Evolutionary conservation across 2,888 invertebrate genomes (phyloP).

Genomic region (Cantharis nigra): DNA sequence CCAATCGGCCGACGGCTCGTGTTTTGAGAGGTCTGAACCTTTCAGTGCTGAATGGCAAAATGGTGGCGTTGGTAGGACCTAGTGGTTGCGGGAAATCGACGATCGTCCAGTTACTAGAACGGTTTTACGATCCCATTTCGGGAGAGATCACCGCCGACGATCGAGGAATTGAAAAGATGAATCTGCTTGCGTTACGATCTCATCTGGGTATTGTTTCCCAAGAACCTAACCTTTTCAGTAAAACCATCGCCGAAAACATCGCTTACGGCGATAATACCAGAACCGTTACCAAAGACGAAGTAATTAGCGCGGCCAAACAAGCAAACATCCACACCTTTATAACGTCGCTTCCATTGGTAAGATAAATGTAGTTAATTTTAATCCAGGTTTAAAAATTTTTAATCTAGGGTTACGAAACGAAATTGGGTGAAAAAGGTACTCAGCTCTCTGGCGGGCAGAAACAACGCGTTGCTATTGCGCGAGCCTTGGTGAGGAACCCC

Average conservation of each 20-base stretch:
- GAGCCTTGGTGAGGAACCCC: constrained; percentile 79
- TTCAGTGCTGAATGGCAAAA: constrained; percentile 67
- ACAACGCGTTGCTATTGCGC: constrained; percentile 85
- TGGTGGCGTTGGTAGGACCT: constrained; percentile 77
- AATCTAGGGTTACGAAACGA: constrained; percentile 77
- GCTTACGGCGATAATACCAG: constrained; percentile 85
- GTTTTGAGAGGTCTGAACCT: constrained; percentile 67
- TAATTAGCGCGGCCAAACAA: constrained; percentile 77
- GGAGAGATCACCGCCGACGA: constrained; percentile 61
- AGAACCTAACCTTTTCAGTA: constrained; percentile 88
- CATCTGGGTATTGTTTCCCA: constrained; percentile 90
- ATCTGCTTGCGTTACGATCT: constrained; percentile 60
- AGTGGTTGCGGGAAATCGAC: constrained; percentile 92
- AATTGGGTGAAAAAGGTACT: constrained; percentile 77
- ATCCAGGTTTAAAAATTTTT: neutral
- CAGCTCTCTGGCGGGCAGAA: constrained; percentile 84
- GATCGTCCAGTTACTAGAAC: constrained; percentile 77
- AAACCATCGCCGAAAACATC: constrained; percentile 88
- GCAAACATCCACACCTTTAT: constrained; percentile 91
- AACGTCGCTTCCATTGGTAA: constrained; percentile 72
- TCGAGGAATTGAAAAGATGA: constrained; percentile 42
- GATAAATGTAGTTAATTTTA: constrained; percentile 31
- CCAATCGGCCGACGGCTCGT: neutral
- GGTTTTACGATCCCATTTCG: constrained; percentile 78
- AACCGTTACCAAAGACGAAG: constrained; percentile 68